Percentiles rank a stretch among this genome's conserved stretches.
These are phyloP conservation scores for Aphaenogaster ashmeadi DNA, from an alignment of 1,140 invertebrate species.

Conservation along the genomic window DNA sequence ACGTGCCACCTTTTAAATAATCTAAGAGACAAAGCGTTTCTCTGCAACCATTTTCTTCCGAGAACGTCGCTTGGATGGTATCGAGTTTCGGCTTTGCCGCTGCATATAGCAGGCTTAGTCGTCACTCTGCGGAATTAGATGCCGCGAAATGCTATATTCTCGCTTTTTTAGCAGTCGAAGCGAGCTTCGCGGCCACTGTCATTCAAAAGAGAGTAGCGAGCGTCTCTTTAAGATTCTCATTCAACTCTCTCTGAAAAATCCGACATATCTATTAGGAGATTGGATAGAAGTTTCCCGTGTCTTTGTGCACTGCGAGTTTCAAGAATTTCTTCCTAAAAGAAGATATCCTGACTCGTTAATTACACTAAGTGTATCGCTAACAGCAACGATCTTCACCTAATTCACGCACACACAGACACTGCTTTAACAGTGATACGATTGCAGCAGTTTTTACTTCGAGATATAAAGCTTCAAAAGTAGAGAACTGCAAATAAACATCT, in stretches of 20 bases:
- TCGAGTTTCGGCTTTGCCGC: slow-evolving; percentile 82
- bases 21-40: slow-evolving; percentile 75
- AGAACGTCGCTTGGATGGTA: slow-evolving; percentile 69
- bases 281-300: slow-evolving; percentile 31
- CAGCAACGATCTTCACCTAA: slow-evolving; percentile 1
- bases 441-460: neutral
- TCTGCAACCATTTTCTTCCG: slow-evolving; percentile 68
- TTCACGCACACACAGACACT: neutral
- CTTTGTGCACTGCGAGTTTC: neutral
- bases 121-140: slow-evolving; percentile 84
- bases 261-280: slow-evolving; percentile 47
- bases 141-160: slow-evolving; percentile 68
- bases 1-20: slow-evolving; percentile 66
- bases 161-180: slow-evolving; percentile 48
- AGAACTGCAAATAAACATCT: neutral
- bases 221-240: slow-evolving; percentile 57
- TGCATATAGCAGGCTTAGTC: slow-evolving; percentile 84
- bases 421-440: neutral
- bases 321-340: slow-evolving; percentile 6
- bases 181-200: slow-evolving; percentile 42
- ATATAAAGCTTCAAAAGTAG: neutral
- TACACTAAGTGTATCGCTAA: slow-evolving; percentile 22
- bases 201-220: slow-evolving; percentile 58
- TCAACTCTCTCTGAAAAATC: slow-evolving; percentile 45
- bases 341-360: slow-evolving; percentile 34